Evolutionary conservation across 2,888 invertebrate species (phyloP).

Genomic region (Oscheius sp.): DNA sequence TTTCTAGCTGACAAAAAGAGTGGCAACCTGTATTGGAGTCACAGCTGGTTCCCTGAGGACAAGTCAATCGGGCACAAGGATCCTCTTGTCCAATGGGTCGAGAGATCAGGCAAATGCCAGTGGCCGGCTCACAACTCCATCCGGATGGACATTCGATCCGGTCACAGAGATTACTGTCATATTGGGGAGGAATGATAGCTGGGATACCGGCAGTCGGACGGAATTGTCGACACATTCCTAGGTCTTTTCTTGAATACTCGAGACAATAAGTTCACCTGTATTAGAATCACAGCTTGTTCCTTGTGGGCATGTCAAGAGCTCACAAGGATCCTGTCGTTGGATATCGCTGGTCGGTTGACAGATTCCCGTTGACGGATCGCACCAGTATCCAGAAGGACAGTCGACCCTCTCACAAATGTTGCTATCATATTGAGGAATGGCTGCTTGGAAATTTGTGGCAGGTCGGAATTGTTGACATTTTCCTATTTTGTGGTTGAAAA

Average conservation of each 20-base stretch:
- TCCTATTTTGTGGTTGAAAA: not conserved
- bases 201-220: not conserved
- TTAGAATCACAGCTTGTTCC: constrained; percentile 34
- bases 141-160: constrained; percentile 18
- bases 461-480: constrained; percentile 23
- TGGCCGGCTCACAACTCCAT: not conserved
- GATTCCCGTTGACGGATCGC: constrained; percentile 10
- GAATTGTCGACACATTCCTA: constrained; percentile 24
- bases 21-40: constrained; percentile 30
- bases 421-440: not conserved
- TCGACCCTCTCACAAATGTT: not conserved
- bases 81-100: not conserved
- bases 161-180: not conserved
- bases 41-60: constrained; percentile 33
- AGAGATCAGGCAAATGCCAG: not conserved
- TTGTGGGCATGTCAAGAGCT: constrained; percentile 18
- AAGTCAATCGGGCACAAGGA: constrained; percentile 7
- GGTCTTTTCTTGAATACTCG: not conserved
- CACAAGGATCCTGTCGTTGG: constrained; percentile 9
- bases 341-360: not conserved
- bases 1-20: not conserved
- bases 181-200: not conserved
- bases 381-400: constrained; percentile 22
- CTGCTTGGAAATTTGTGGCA: not conserved
- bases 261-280: not conserved